Evolutionary conservation across 2,888 invertebrate species (phyloP).

Genomic region (Monochamus alternatus): DNA sequence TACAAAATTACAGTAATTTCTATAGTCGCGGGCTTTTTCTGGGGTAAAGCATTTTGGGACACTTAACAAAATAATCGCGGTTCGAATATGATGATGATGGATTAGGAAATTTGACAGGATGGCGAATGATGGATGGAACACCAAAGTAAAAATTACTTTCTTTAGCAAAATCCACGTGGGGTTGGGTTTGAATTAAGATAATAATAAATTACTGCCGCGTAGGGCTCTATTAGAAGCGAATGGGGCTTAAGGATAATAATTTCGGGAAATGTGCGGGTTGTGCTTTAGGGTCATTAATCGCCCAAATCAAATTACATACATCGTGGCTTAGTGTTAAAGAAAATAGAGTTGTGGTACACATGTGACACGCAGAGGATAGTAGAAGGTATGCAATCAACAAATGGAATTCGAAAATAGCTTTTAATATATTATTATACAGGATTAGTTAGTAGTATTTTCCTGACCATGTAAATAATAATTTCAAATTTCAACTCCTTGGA

Average conservation of each 20-base stretch:
- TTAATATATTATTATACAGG: too few species aligned
- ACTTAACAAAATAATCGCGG: slow-evolving; percentile 38
- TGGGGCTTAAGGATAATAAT: slow-evolving; percentile 11
- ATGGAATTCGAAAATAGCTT: too few species aligned
- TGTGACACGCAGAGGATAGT: neutral
- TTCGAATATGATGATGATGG: slow-evolving; percentile 33
- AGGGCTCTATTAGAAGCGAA: slow-evolving; percentile 9
- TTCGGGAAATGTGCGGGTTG: neutral
- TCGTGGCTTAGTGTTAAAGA: neutral
- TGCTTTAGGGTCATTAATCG: neutral
- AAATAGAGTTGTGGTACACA: neutral
- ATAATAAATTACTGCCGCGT: slow-evolving; percentile 25
- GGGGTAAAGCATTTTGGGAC: slow-evolving; percentile 10
- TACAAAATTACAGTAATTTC: too few species aligned
- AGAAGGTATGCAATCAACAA: too few species aligned
- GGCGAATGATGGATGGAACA: slow-evolving; percentile 15
- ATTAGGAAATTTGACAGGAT: slow-evolving; percentile 31
- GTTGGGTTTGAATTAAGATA: slow-evolving; percentile 18
- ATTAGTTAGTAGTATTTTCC: too few species aligned
- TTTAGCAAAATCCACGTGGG: slow-evolving; percentile 9
- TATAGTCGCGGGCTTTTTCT: too few species aligned
- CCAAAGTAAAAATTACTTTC: slow-evolving; percentile 23
- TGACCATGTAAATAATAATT: too few species aligned
- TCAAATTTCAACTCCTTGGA: too few species aligned
- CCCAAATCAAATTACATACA: neutral